phyloP scores from a whole-genome alignment of 2,888 invertebrate genomes.

The Siphlonurus alternatus region DNA sequence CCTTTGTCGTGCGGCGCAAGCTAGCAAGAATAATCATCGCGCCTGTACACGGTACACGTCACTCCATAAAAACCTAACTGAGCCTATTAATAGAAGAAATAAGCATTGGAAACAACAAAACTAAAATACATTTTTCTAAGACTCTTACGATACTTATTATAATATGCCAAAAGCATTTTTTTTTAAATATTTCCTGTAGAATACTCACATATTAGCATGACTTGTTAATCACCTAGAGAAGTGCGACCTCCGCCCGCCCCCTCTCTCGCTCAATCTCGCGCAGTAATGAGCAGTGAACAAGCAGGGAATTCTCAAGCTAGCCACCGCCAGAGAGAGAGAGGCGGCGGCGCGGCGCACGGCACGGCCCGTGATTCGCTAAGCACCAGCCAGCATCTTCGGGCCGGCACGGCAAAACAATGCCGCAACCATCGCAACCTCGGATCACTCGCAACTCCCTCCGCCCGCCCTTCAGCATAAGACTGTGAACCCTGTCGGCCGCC shows the following conservation, averaged over 20 bases:
- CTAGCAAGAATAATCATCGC: background rate
- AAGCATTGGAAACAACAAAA: background rate
- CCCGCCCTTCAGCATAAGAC: background rate
- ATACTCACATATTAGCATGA: background rate
- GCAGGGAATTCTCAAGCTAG: background rate
- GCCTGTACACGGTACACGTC: background rate
- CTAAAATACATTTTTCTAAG: too few relatives aligned
- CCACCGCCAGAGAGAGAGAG: too few relatives aligned
- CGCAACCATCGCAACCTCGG: background rate
- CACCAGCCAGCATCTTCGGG: background rate
- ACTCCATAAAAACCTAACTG: background rate
- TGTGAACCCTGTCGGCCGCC: background rate
- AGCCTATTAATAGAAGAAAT: background rate
- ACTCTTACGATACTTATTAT: too few relatives aligned
- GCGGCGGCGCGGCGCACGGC: background rate
- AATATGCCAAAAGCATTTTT: too few relatives aligned
- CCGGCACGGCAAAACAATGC: background rate
- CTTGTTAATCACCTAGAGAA: background rate
- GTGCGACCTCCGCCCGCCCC: background rate
- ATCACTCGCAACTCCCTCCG: background rate
- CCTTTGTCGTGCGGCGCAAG: background rate
- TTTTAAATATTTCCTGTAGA: too few relatives aligned
- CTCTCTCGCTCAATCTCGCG: background rate
- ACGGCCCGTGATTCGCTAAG: background rate
- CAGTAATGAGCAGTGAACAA: background rate